Percentiles rank a stretch among this genome's conserved stretches.
Evolutionary conservation across 35 echinoderm and acorn worm genomes (phyloP).

Genomic region (Heliocidaris erythrogramma): DNA sequence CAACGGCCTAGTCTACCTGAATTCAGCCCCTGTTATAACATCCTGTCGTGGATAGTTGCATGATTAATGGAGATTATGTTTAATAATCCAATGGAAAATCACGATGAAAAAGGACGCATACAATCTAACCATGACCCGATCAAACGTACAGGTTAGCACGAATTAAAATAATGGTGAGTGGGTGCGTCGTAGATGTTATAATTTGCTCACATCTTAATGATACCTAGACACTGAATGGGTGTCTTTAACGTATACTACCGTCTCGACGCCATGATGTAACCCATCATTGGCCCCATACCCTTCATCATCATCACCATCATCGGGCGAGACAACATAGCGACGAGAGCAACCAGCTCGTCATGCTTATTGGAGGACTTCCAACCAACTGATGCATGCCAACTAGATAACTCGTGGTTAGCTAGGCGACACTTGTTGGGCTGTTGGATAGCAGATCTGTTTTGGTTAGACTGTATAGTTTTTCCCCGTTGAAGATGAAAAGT

Average conservation of each 20-base stretch:
- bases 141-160: background rate
- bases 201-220: no score
- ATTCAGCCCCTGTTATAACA: background rate
- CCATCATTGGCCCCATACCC: background rate
- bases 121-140: background rate
- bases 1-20: background rate
- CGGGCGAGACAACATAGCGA: background rate
- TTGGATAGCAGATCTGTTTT: no score
- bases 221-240: no score
- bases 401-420: background rate
- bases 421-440: background rate
- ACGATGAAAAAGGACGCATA: no score
- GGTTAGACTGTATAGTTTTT: no score
- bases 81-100: no score
- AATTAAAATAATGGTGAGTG: background rate
- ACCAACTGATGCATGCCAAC: conserved; percentile 6
- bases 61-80: background rate
- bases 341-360: background rate
- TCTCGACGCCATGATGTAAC: background rate
- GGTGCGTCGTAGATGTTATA: no score
- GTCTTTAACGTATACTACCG: background rate
- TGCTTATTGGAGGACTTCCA: background rate
- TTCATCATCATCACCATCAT: conserved; percentile 4
- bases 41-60: background rate
- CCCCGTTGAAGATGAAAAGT: no score